These are phyloP conservation scores for Uria aalge DNA, from an alignment of 2,113 vertebrate genomes.

Conservation along the genomic window DNA sequence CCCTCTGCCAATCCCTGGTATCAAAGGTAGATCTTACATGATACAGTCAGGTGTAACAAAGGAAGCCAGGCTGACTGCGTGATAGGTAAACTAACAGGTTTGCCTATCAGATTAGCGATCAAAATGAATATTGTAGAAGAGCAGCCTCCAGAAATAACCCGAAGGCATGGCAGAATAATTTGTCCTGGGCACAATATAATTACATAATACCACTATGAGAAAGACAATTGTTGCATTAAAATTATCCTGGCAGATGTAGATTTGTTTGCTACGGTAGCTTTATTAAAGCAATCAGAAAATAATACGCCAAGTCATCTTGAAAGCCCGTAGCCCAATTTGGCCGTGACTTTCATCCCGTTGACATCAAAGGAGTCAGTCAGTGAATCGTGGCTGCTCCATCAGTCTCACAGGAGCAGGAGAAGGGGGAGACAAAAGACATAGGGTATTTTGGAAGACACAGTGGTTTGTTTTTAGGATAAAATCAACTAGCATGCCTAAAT, in stretches of 20 bases:
- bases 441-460: background rate
- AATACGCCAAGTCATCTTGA: background rate
- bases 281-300: conserved; percentile 17
- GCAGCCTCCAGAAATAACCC: background rate
- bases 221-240: background rate
- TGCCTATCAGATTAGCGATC: background rate
- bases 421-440: background rate
- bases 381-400: background rate
- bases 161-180: background rate
- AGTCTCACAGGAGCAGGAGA: background rate
- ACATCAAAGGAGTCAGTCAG: conserved; percentile 24
- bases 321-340: background rate
- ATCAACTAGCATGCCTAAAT: background rate
- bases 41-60: background rate
- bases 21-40: background rate
- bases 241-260: background rate
- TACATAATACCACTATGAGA: background rate
- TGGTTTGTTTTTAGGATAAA: background rate
- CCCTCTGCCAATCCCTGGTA: background rate
- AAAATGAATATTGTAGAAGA: background rate
- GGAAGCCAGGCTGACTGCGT: background rate
- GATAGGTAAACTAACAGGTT: background rate
- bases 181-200: background rate
- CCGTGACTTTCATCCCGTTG: background rate
- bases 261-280: background rate